phyloP scores from a whole-genome alignment of 2,888 invertebrate species.

The Oeneis ivallda region DNA sequence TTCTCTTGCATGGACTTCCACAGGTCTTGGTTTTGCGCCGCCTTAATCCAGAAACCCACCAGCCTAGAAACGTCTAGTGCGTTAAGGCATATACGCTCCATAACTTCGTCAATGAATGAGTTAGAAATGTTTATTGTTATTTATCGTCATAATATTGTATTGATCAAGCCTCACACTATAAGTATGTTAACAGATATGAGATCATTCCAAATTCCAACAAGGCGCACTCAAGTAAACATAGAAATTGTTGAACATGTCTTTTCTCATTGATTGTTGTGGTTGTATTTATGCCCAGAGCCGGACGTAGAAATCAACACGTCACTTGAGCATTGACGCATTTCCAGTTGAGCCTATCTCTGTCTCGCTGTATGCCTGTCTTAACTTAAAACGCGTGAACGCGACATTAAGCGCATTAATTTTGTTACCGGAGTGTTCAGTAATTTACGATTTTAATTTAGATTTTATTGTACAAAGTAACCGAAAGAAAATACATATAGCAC shows the following conservation, averaged over 20 bases:
- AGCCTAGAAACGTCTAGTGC: too few species aligned
- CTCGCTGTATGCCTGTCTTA: too few species aligned
- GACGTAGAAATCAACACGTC: slow-evolving; percentile 4
- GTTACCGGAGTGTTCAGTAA: background rate
- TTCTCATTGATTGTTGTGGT: background rate
- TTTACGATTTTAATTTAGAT: too few species aligned
- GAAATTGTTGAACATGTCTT: background rate
- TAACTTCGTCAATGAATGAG: too few species aligned
- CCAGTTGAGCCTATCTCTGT: background rate
- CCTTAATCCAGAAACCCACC: too few species aligned
- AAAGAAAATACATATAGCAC: too few species aligned
- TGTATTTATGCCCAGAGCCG: background rate
- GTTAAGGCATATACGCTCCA: too few species aligned
- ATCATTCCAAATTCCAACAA: background rate
- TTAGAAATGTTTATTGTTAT: too few species aligned
- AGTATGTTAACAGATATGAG: too few species aligned
- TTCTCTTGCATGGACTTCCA: too few species aligned
- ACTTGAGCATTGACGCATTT: slow-evolving; percentile 11
- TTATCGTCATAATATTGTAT: background rate
- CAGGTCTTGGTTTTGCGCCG: too few species aligned
- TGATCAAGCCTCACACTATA: background rate
- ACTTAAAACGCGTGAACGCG: background rate
- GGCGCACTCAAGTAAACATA: background rate
- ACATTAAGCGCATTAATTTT: background rate
- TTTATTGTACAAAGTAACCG: too few species aligned